Evolutionary conservation across 2,113 vertebrate genomes (phyloP).

Genomic region (Hippolais icterina): DNA sequence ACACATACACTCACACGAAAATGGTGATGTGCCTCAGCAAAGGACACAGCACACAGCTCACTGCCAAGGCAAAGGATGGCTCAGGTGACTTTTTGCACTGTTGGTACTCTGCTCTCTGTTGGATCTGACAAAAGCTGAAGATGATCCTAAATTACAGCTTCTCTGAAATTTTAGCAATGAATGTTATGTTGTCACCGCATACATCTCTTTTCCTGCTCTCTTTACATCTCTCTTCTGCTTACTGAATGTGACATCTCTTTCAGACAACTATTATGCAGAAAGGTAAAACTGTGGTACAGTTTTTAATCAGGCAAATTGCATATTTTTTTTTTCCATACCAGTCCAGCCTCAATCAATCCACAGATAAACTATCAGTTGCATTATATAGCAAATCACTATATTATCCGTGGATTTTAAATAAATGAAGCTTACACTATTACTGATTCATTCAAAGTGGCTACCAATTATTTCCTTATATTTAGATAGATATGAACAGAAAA

Average conservation of each 20-base stretch:
- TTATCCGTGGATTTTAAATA: neutral
- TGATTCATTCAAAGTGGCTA: neutral
- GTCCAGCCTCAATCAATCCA: neutral
- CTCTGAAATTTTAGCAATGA: neutral
- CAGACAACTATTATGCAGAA: neutral
- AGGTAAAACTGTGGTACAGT: neutral
- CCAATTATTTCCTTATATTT: neutral
- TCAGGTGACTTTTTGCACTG: neutral
- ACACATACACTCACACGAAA: accelerated
- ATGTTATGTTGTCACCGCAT: neutral
- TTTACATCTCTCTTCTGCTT: neutral
- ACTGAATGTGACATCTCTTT: neutral
- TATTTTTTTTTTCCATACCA: neutral
- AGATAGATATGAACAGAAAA: neutral
- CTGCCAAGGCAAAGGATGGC: neutral
- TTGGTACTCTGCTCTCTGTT: neutral
- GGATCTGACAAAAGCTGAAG: neutral
- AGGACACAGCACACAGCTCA: neutral
- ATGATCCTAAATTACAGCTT: neutral
- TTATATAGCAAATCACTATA: neutral
- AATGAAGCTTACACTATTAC: neutral
- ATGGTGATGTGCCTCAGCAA: accelerated
- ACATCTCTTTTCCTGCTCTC: neutral
- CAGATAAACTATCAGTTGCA: neutral
- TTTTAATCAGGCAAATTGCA: neutral